phyloP scores from a whole-genome alignment of 2,113 vertebrate genomes.

The Oryzias melastigma region DNA sequence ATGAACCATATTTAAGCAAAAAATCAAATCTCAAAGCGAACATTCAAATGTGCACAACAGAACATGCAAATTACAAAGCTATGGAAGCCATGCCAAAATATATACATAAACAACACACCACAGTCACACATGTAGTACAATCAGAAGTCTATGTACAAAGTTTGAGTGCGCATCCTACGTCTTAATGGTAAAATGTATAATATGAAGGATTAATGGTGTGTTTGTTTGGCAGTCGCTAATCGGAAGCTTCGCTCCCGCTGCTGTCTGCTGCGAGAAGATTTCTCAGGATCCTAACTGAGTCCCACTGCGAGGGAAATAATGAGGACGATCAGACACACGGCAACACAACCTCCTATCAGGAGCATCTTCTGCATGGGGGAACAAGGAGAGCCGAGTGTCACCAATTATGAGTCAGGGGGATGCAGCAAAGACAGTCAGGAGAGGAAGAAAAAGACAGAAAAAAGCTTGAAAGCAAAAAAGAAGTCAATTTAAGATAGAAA shows the following conservation, averaged over 20 bases:
- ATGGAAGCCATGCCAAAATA: no score
- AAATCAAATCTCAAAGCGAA: no score
- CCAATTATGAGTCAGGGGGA: slow-evolving; percentile 9
- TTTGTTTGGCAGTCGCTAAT: slow-evolving; percentile 12
- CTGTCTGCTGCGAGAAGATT: slow-evolving; percentile 13
- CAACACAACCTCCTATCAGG: slow-evolving; percentile 71
- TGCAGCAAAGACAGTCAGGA: no score
- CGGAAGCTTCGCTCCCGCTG: neutral
- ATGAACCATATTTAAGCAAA: no score
- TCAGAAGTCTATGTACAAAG: neutral
- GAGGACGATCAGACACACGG: slow-evolving; percentile 62
- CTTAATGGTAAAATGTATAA: neutral
- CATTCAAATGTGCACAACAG: no score
- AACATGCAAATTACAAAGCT: no score
- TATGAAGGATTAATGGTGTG: neutral
- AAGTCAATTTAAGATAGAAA: neutral
- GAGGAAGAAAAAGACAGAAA: neutral
- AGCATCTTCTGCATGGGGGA: slow-evolving; percentile 71
- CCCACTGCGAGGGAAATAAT: slow-evolving; percentile 68
- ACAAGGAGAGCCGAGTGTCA: slow-evolving; percentile 26
- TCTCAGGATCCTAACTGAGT: slow-evolving; percentile 62
- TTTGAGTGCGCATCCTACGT: slow-evolving; percentile 6
- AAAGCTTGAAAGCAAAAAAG: neutral
- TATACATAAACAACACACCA: neutral
- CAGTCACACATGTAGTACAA: neutral